Conservation (phyloP, 2,888 invertebrate genomes). For the Napeogenes inachia region DNA sequence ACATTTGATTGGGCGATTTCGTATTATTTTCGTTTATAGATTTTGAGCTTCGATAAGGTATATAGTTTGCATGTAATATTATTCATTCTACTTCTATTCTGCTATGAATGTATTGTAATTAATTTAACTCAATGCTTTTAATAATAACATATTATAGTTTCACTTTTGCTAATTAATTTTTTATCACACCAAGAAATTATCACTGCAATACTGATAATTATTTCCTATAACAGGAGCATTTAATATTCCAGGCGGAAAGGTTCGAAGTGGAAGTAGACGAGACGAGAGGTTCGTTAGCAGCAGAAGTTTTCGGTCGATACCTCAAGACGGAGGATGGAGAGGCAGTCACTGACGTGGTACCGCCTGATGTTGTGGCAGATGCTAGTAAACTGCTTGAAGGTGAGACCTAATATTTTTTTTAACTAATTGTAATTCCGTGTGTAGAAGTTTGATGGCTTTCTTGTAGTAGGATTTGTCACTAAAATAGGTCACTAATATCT, state of each 20-base stretch:
- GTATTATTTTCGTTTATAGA: no score
- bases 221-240: conserved; percentile 17
- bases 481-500: no score
- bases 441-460: not conserved
- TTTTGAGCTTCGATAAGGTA: no score
- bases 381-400: conserved; percentile 68
- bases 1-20: no score
- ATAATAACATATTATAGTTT: no score
- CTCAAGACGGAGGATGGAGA: conserved; percentile 69
- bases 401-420: conserved; percentile 24
- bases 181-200: no score
- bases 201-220: not conserved
- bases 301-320: conserved; percentile 77
- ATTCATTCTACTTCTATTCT: no score
- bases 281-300: conserved; percentile 86
- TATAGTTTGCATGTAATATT: no score
- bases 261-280: conserved; percentile 97
- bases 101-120: no score
- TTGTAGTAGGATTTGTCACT: no score
- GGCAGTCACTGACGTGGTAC: conserved; percentile 64
- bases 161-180: no score
- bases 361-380: conserved; percentile 52
- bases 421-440: not conserved
- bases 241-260: conserved; percentile 79
- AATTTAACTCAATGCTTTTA: no score